Evolutionary conservation across 2,888 invertebrate species (phyloP), one percentile per base, ranked within the genome.

Genomic region (Gari tellinella): DNA sequence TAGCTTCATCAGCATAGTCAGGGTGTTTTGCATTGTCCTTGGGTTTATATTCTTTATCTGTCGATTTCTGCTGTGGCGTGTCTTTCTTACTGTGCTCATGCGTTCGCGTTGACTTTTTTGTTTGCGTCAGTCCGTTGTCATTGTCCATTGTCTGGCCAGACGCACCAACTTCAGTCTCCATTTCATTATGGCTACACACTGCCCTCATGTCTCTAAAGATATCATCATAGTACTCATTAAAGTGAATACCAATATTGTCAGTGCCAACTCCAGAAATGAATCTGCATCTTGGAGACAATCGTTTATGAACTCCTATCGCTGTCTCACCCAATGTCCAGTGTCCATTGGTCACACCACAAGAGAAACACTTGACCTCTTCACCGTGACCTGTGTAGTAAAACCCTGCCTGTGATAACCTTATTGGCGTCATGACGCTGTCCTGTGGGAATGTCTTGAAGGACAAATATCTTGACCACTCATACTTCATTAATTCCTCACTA

Each of bases 281-380:
- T 26, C 10, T 26, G 25, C 57, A 65, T 12, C 40, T 10, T n/a
- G 65, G 58, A 17, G 19, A 49, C 3, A 48, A 14, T 3, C 40
- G 43, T 43, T 40, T 57, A 25, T 65, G 65, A 26, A 49, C 51
- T 21, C 0, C 2, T 8, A 19, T 31, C 1, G 65, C 51, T 14
- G 17, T 41, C 23, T 58, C 65, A 21, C 21, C 51, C 4, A 17
- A 10, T 26, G 57, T 40, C 65, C 65, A 65, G 52, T 65, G 15
- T 1, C 49, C 37, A 21, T 57, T 12, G 26, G 23, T 43, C n/a
- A 49, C n/a, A 10, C 57, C 49, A 58, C 65, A 65, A 4, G 21
- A 49, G 46, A 65, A 65, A 43, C 65, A 65, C 4, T 15, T 26
- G 0, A 58, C 65, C n/a, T n/a, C 45, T 12, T 65, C 65, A 19